These are phyloP conservation scores for Priapulus caudatus DNA, from an alignment of 2,888 invertebrate species.

Conservation along the genomic window DNA sequence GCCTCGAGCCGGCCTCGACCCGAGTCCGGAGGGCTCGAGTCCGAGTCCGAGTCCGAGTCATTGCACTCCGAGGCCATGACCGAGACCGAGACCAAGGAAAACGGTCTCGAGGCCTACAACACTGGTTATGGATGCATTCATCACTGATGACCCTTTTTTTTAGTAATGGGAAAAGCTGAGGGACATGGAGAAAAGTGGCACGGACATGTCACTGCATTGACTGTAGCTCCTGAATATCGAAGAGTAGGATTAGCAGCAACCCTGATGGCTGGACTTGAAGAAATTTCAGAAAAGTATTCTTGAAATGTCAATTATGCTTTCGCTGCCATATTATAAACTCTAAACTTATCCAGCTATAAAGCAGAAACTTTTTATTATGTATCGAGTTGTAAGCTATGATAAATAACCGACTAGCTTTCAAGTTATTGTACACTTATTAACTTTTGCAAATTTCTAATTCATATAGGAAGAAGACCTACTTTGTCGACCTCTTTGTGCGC, in stretches of 20 bases:
- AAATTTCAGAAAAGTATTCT: slow-evolving; percentile 76
- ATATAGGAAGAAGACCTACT: slow-evolving; percentile 88
- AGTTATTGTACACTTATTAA: slow-evolving; percentile 5
- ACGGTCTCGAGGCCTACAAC: too few species aligned
- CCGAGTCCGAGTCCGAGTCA: too few species aligned
- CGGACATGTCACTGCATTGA: slow-evolving; percentile 95
- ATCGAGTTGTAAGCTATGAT: neutral
- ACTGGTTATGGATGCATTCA: too few species aligned
- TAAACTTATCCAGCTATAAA: too few species aligned
- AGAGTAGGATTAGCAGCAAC: slow-evolving; percentile 80
- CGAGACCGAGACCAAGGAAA: too few species aligned
- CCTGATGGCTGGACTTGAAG: slow-evolving; percentile 86
- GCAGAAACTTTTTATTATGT: neutral
- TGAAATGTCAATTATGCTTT: too few species aligned
- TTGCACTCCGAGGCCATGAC: too few species aligned
- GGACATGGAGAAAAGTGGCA: slow-evolving; percentile 94
- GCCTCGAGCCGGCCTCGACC: too few species aligned
- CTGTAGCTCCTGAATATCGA: slow-evolving; percentile 86
- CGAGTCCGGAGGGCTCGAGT: too few species aligned
- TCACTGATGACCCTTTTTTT: slow-evolving; percentile 24
- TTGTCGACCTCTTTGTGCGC: slow-evolving; percentile 95
- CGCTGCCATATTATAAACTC: too few species aligned
- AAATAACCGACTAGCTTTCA: neutral
- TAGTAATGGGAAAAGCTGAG: slow-evolving; percentile 98
- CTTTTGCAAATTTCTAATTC: neutral